These are phyloP conservation scores for Neodiprion pinetum DNA, from an alignment of 1,140 invertebrate genomes.

Conservation along the genomic window DNA sequence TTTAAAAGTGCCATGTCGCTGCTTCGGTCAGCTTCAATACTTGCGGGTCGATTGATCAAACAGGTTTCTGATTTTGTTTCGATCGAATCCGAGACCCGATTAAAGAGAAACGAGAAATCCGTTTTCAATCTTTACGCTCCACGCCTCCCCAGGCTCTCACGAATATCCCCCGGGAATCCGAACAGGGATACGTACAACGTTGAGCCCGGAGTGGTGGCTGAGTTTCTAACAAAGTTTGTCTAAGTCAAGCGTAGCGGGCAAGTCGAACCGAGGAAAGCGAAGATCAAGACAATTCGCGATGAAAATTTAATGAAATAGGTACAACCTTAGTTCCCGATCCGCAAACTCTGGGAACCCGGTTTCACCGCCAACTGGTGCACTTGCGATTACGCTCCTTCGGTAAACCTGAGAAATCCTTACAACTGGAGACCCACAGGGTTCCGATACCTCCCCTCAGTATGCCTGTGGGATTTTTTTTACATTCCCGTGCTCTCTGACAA, in stretches of 20 bases:
- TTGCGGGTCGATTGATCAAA: no score
- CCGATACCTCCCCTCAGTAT: no score
- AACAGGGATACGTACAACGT: not conserved
- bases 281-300: constrained; percentile 33
- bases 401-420: no score
- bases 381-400: not conserved
- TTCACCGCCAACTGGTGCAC: not conserved
- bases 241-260: not conserved
- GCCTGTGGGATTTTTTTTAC: no score
- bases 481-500: no score
- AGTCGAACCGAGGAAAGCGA: constrained; percentile 13
- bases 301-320: constrained; percentile 44
- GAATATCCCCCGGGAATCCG: constrained; percentile 34
- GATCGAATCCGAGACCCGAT: not conserved
- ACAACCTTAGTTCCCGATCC: no score
- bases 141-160: not conserved
- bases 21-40: no score
- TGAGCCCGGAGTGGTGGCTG: constrained; percentile 35
- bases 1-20: no score
- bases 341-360: not conserved
- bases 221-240: constrained; percentile 6
- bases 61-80: no score
- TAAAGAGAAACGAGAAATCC: not conserved
- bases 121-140: constrained; percentile 7
- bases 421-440: no score